These are phyloP conservation scores for Epistrophella euchroma DNA, from an alignment of 2,888 invertebrate genomes.

Conservation along the genomic window DNA sequence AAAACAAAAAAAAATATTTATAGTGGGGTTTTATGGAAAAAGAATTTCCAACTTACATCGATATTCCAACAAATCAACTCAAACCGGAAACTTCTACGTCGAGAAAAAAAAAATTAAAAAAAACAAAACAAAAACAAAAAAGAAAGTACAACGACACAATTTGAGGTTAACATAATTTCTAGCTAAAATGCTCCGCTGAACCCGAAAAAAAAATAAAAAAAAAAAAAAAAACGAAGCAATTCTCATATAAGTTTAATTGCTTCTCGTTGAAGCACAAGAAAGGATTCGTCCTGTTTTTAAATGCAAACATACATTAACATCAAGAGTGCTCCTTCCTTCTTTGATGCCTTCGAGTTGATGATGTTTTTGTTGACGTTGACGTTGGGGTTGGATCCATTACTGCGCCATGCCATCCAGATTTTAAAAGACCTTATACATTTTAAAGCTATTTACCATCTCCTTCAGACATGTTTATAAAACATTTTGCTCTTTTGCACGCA, in stretches of 20 bases:
- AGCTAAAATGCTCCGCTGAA: slow-evolving; percentile 21
- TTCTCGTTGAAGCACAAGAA: slow-evolving; percentile 21
- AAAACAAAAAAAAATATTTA: not conserved
- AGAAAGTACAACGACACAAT: not conserved
- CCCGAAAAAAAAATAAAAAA: slow-evolving; percentile 3
- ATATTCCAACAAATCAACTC: slow-evolving; percentile 5
- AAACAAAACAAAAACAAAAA: not conserved
- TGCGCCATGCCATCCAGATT: slow-evolving; percentile 7
- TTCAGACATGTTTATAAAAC: slow-evolving; percentile 23
- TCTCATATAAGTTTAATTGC: slow-evolving; percentile 30
- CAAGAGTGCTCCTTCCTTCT: slow-evolving; percentile 23
- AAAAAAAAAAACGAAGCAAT: slow-evolving; percentile 1
- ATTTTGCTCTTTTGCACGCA: slow-evolving; percentile 12
- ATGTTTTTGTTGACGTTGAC: slow-evolving; percentile 30
- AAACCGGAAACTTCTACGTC: not conserved
- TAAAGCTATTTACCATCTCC: slow-evolving; percentile 33
- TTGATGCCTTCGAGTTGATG: not conserved
- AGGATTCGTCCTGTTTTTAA: slow-evolving; percentile 20
- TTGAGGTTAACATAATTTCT: slow-evolving; percentile 34
- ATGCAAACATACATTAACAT: slow-evolving; percentile 41
- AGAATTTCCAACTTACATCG: not conserved
- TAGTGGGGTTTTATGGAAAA: not conserved
- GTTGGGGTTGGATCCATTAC: slow-evolving; percentile 33
- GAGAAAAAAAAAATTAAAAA: not conserved
- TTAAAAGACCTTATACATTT: slow-evolving; percentile 21